A percentile compares a stretch with the other conserved stretches of the same genome.
Evolutionary conservation across 1,140 invertebrate genomes (phyloP).

Genomic region (Zaprionus davidi): DNA sequence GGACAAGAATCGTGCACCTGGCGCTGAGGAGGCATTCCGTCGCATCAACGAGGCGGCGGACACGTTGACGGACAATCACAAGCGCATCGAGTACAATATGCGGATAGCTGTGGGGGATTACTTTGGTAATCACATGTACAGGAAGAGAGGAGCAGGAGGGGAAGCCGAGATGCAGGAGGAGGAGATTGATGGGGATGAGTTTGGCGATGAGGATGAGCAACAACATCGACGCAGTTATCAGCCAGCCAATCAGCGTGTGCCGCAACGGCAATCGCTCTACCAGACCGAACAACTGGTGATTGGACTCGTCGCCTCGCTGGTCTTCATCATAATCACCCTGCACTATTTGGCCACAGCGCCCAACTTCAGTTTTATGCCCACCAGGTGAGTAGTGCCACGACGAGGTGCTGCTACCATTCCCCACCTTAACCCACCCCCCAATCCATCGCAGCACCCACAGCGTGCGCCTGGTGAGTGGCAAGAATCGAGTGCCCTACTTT

Average conservation of each 20-base stretch:
- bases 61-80: conserved; percentile 95
- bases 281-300: conserved; percentile 89
- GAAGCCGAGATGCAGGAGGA: background rate
- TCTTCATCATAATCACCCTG: conserved; percentile 94
- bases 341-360: conserved; percentile 97
- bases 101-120: conserved; percentile 82
- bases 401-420: background rate
- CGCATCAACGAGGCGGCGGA: conserved; percentile 96
- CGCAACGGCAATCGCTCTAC: conserved; percentile 58
- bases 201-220: background rate
- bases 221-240: conserved; percentile 50
- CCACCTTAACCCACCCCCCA: background rate
- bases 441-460: conserved; percentile 51
- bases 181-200: background rate
- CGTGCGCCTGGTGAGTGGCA: conserved; percentile 88
- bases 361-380: conserved; percentile 93
- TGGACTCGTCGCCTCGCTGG: conserved; percentile 86
- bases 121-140: background rate
- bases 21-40: conserved; percentile 98
- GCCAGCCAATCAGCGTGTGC: conserved; percentile 79
- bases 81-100: conserved; percentile 96
- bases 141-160: background rate
- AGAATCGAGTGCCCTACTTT: conserved; percentile 93
- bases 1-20: conserved; percentile 99
- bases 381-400: conserved; percentile 88